These are phyloP conservation scores for Isaurus tuberculatus DNA, from an alignment of 92 coral and sea anemone species.

Conservation along the genomic window DNA sequence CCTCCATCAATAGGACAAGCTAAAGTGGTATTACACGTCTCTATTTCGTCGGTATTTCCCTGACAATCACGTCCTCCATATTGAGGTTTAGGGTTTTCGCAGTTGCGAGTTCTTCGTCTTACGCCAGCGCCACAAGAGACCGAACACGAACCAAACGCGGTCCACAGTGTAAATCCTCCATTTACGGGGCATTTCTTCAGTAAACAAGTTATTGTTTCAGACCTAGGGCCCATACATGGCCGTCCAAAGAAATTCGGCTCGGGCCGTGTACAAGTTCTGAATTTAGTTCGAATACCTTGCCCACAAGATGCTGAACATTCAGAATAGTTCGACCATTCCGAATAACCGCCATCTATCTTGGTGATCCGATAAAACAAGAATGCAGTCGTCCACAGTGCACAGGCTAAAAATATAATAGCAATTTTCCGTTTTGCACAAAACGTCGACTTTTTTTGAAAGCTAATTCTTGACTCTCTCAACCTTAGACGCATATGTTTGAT, in stretches of 20 bases:
- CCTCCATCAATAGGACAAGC: constrained; percentile 32
- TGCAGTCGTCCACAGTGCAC: constrained; percentile 8
- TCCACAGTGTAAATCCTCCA: constrained; percentile 21
- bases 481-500: background rate
- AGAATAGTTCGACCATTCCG: constrained; percentile 26
- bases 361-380: background rate
- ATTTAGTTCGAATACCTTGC: constrained; percentile 4
- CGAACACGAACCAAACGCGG: constrained; percentile 16
- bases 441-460: background rate
- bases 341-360: constrained; percentile 30
- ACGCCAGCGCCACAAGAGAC: constrained; percentile 20
- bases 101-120: constrained; percentile 3
- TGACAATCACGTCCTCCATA: constrained; percentile 25
- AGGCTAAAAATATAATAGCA: background rate
- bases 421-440: constrained; percentile 9
- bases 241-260: constrained; percentile 23
- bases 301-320: constrained; percentile 38
- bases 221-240: constrained; percentile 1
- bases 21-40: background rate
- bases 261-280: constrained; percentile 29
- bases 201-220: constrained; percentile 30
- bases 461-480: background rate
- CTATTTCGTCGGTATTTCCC: constrained; percentile 13
- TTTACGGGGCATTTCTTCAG: constrained; percentile 10
- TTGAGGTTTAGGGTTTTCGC: constrained; percentile 24